These are phyloP conservation scores for Eumacrocentrus americanus DNA, from an alignment of 2,888 invertebrate genomes.

Conservation along the genomic window DNA sequence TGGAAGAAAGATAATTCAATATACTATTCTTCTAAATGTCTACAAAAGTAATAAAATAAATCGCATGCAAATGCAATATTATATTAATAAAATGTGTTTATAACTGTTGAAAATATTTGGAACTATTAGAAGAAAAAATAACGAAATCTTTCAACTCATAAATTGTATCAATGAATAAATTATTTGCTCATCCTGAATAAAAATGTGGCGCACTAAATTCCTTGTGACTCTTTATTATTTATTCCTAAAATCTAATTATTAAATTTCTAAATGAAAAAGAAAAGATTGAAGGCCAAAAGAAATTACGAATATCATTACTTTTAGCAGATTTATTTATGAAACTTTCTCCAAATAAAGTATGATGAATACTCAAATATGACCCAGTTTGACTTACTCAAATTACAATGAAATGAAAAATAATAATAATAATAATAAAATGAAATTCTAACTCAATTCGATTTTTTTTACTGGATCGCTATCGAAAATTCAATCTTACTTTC, in stretches of 20 bases:
- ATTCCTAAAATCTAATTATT: neutral
- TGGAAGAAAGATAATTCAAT: neutral
- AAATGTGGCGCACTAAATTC: neutral
- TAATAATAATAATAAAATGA: neutral
- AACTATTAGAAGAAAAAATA: neutral
- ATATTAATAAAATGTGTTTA: neutral
- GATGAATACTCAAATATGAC: constrained; percentile 42
- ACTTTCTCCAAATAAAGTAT: no score
- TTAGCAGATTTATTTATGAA: no score
- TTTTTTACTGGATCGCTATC: constrained; percentile 39
- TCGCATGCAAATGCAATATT: neutral
- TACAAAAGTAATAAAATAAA: neutral
- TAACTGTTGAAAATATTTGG: neutral
- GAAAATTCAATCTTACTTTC: constrained; percentile 45
- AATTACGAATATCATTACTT: no score
- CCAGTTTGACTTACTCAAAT: constrained; percentile 15
- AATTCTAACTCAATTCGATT: neutral
- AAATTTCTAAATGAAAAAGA: neutral
- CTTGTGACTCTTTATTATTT: neutral
- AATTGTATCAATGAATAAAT: constrained; percentile 35
- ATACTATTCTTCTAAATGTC: neutral
- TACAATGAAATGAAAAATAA: neutral
- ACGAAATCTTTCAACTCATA: neutral
- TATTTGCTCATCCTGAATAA: constrained; percentile 12
- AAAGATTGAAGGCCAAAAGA: no score